Evolutionary conservation across 2,113 vertebrate species (phyloP).

Genomic region (Sylvia atricapilla): DNA sequence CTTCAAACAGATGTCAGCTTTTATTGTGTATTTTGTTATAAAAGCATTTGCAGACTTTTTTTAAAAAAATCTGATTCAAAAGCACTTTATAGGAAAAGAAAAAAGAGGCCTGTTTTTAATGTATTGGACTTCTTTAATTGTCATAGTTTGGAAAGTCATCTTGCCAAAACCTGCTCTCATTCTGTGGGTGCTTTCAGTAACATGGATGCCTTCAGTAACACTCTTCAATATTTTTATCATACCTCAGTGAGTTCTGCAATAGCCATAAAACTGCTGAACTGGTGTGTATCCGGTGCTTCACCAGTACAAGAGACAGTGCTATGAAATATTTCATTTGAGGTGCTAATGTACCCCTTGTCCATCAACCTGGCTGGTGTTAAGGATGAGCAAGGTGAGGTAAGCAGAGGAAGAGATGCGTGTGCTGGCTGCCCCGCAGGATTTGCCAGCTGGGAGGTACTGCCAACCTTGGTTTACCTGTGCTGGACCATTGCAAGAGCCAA

Average conservation of each 20-base stretch:
- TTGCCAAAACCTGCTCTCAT: slow-evolving; percentile 6
- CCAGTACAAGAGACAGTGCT: slow-evolving; percentile 73
- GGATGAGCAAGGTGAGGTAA: background rate
- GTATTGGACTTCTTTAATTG: slow-evolving; percentile 7
- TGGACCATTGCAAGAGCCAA: slow-evolving; percentile 11
- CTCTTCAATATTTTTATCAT: slow-evolving; percentile 66
- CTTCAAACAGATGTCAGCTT: background rate
- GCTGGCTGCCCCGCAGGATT: background rate
- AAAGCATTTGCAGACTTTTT: slow-evolving; percentile 12
- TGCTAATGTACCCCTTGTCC: slow-evolving; percentile 66
- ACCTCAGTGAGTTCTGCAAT: slow-evolving; percentile 83
- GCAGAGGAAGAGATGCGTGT: background rate
- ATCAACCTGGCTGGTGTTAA: slow-evolving; percentile 58
- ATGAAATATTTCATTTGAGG: slow-evolving; percentile 51
- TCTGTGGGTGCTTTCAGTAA: slow-evolving; percentile 56
- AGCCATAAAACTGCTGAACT: slow-evolving; percentile 75
- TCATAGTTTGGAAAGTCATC: background rate
- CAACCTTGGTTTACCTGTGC: background rate
- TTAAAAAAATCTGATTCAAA: slow-evolving; percentile 19
- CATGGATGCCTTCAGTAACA: slow-evolving; percentile 22
- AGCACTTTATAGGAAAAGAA: slow-evolving; percentile 70
- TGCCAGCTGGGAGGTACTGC: background rate
- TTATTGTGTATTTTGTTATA: slow-evolving; percentile 20
- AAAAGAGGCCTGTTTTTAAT: slow-evolving; percentile 1
- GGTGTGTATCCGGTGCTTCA: slow-evolving; percentile 74